Conservation (phyloP, 2,797 vertebrate species). For the Melanitta fusca region DNA sequence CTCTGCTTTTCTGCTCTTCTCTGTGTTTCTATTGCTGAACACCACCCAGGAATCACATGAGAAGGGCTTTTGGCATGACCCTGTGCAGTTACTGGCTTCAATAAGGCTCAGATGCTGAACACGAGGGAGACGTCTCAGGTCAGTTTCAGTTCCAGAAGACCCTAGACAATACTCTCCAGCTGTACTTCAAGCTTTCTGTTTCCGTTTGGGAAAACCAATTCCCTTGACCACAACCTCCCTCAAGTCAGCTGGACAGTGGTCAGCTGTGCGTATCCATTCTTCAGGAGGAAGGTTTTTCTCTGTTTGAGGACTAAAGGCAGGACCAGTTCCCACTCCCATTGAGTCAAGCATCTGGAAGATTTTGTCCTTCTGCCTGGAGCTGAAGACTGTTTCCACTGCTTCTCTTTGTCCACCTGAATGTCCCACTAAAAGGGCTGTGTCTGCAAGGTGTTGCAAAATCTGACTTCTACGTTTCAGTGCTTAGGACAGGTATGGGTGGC, state of each 20-base stretch:
- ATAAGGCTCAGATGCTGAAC: not conserved
- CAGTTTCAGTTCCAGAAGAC: not conserved
- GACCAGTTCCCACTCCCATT: not conserved
- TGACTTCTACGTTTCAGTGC: accelerated
- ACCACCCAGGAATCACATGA: not conserved
- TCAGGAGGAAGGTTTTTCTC: not conserved
- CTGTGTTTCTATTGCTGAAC: not conserved
- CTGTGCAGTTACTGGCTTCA: not conserved
- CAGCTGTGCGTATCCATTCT: not conserved
- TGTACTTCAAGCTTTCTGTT: not conserved
- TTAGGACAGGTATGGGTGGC: not conserved
- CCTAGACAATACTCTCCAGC: not conserved
- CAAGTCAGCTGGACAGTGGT: not conserved
- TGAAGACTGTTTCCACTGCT: not conserved
- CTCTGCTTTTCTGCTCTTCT: not conserved
- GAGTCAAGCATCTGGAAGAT: not conserved
- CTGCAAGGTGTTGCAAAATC: not conserved
- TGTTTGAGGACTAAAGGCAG: not conserved
- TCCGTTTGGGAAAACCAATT: not conserved
- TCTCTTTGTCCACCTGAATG: not conserved
- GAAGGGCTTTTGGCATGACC: not conserved
- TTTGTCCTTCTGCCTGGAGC: not conserved
- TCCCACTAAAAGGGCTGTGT: not conserved
- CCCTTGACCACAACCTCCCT: not conserved
- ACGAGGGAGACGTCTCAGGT: not conserved